Evolutionary conservation across 2,797 vertebrate species (phyloP).

Genomic region (Odontamblyopus rebecca): DNA sequence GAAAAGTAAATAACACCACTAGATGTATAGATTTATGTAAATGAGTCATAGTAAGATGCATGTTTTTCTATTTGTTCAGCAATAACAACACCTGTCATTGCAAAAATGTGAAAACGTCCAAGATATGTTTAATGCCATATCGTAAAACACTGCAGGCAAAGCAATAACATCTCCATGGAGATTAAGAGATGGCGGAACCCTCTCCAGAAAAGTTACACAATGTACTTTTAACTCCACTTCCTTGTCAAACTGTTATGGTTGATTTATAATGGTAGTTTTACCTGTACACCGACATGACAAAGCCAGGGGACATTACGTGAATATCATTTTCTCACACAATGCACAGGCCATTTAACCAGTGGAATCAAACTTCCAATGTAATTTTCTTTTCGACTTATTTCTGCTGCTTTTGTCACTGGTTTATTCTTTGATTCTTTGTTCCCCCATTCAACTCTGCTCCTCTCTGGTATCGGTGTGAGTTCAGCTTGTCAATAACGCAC

Average conservation of each 20-base stretch:
- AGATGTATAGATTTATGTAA: too few relatives aligned
- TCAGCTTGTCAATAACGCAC: slow-evolving; percentile 29
- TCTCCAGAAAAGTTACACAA: not conserved
- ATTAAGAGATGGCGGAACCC: too few relatives aligned
- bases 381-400: slow-evolving; percentile 11
- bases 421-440: slow-evolving; percentile 7
- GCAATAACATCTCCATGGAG: not conserved
- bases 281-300: not conserved
- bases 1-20: too few relatives aligned
- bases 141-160: not conserved
- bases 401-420: slow-evolving; percentile 30
- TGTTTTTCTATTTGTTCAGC: too few relatives aligned
- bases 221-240: not conserved
- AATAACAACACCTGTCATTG: too few relatives aligned
- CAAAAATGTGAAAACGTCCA: too few relatives aligned
- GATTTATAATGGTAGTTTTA: not conserved
- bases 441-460: slow-evolving; percentile 8
- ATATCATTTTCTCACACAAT: slow-evolving; percentile 7
- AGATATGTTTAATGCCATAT: too few relatives aligned
- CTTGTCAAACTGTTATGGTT: not conserved
- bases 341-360: slow-evolving; percentile 14
- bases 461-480: slow-evolving; percentile 21
- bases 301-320: not conserved
- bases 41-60: too few relatives aligned
- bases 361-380: not conserved